Base-by-base conservation (phyloP, 37 sponge, comb jelly and placozoan genomes). In the Axinella damicornis region DNA sequence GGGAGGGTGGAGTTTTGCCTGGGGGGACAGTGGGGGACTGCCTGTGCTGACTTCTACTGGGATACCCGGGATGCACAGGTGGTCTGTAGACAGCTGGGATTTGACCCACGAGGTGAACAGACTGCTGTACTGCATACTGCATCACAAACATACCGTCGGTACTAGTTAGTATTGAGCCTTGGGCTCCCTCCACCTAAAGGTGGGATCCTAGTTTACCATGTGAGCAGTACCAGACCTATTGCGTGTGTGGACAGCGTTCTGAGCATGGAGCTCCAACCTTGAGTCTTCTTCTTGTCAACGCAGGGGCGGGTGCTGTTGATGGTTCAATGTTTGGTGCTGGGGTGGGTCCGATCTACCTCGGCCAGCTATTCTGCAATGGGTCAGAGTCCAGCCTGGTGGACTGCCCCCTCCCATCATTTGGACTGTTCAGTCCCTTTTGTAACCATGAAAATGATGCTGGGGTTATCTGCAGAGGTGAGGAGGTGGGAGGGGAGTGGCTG, bases 401-500 rank as follows among this genome's bases (percentile, higher is more conserved):
- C 22, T 90, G 90, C 38, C 60, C 35, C 18, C 53, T n/a, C 27
- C 19, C 19, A 21, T 67, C 24, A 11, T 53, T 63, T 14, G 15
- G 38, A 21, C 13, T 1, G 2, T 46, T 46, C 56, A 20, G 33
- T 20, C 31, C 53, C 1, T 20, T 22, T 0, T 66, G 39, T 61
- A 73, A 34, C 11, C 91, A 90, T 61, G 0, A 2, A 4, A 57
- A 46, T 58, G 91, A 90, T 80, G 81, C 85, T 13, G 85, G 85
- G 27, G 86, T 90, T 4, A 27, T 70, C 55, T 90, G 91, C 73
- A 24, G 46, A 36, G 76, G 75, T 73, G 34, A 61, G 25, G 46
- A 12, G 46, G 46, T 19, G 36, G 34, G 69, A 33, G 31, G 5
- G 69, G 34, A 12, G 31, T n/a, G n/a, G n/a, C n/a, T n/a, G n/a